phyloP scores from a whole-genome alignment of 2,113 vertebrate genomes.

The Cryptoleucopteryx plumbea region DNA sequence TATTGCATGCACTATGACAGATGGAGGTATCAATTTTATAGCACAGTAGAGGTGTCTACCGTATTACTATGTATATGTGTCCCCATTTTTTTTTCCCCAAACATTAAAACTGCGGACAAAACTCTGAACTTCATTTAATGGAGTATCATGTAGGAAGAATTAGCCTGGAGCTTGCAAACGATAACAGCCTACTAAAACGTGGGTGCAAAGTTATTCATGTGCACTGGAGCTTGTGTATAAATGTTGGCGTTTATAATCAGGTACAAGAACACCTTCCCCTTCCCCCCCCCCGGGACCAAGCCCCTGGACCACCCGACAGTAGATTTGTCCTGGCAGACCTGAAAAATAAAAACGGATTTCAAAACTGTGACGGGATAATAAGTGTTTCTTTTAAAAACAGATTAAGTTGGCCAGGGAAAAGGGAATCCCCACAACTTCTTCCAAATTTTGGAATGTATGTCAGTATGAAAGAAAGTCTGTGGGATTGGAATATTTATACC shows the following conservation, averaged over 20 bases:
- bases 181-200: not conserved
- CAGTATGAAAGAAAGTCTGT: no score
- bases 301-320: no score
- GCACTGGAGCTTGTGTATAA: constrained; percentile 40
- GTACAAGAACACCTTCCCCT: not conserved
- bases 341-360: no score
- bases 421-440: no score
- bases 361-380: no score
- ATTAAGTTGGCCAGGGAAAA: no score
- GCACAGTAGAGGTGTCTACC: constrained; percentile 47
- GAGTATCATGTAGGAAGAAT: constrained; percentile 4
- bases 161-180: not conserved
- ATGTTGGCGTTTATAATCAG: not conserved
- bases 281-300: no score
- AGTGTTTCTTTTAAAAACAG: no score
- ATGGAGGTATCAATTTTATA: constrained; percentile 46
- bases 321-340: no score
- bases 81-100: not conserved
- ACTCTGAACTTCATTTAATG: not conserved
- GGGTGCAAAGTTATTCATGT: not conserved
- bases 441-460: no score
- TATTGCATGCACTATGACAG: constrained; percentile 69
- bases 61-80: constrained; percentile 37
- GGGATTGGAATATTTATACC: no score
- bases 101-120: constrained; percentile 1